Conservation (phyloP, 1,140 invertebrate species). For the Globodera rostochiensis region DNA sequence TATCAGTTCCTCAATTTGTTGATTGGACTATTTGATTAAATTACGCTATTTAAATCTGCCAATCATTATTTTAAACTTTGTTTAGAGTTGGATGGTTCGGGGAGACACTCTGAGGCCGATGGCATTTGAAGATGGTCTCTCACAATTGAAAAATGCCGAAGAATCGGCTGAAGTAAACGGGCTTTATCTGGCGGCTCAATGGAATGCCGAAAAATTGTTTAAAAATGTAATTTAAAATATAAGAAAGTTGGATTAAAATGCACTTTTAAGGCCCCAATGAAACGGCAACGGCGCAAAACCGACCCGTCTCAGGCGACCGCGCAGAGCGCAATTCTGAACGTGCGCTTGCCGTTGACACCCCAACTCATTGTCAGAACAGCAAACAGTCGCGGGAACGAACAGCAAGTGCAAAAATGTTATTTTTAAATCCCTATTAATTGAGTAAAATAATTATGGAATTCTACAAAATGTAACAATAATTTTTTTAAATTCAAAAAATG, state of each 20-base stretch:
- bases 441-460: not conserved
- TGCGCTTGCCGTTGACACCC: not conserved
- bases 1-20: no score
- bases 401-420: slow-evolving; percentile 18
- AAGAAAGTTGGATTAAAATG: not conserved
- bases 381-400: slow-evolving; percentile 9
- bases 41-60: no score
- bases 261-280: not conserved
- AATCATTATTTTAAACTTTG: not conserved
- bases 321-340: not conserved
- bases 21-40: no score
- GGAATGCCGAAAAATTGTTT: slow-evolving; percentile 24
- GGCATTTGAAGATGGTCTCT: not conserved
- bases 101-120: slow-evolving; percentile 15
- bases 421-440: not conserved
- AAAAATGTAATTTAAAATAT: slow-evolving; percentile 24
- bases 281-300: slow-evolving; percentile 13
- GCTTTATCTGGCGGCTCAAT: slow-evolving; percentile 26
- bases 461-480: not conserved
- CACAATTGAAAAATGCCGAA: not conserved
- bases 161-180: slow-evolving; percentile 23
- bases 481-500: not conserved
- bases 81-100: slow-evolving; percentile 25
- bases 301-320: slow-evolving; percentile 14
- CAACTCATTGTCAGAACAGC: not conserved